Conservation (phyloP, 2,888 invertebrate genomes). For the Trichopoda pennipes region DNA sequence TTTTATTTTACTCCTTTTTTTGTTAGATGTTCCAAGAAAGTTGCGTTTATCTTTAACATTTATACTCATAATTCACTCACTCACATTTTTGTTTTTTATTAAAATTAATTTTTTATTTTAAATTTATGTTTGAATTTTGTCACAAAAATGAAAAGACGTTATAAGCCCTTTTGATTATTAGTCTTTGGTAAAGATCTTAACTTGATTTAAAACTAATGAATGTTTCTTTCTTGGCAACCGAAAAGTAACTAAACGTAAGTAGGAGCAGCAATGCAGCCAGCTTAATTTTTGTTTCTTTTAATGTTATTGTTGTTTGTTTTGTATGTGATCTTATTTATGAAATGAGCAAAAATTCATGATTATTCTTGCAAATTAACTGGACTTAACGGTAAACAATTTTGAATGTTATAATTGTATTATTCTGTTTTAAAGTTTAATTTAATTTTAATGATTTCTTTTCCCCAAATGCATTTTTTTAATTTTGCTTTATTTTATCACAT, state of each 20-base stretch:
- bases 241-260: conserved; percentile 38
- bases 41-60: neutral
- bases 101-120: neutral
- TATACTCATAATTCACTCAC: conserved; percentile 1
- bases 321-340: conserved; percentile 28
- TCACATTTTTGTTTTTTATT: conserved; percentile 32
- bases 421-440: conserved; percentile 36
- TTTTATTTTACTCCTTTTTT: neutral
- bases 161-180: neutral
- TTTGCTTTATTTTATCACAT: neutral
- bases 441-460: conserved; percentile 12
- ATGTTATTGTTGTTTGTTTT: neutral
- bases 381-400: conserved; percentile 13
- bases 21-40: neutral
- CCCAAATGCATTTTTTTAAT: neutral
- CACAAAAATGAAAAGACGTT: neutral
- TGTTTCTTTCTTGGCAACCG: conserved; percentile 45
- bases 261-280: neutral
- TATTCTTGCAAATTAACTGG: conserved; percentile 10
- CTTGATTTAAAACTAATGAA: conserved; percentile 11
- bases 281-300: conserved; percentile 25
- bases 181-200: neutral
- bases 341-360: conserved; percentile 29
- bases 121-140: no score
- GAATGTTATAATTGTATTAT: conserved; percentile 14